Percentiles rank a stretch among this genome's conserved stretches.
phyloP scores from a whole-genome alignment of 2,888 invertebrate species.

The Clusia tigrina region DNA sequence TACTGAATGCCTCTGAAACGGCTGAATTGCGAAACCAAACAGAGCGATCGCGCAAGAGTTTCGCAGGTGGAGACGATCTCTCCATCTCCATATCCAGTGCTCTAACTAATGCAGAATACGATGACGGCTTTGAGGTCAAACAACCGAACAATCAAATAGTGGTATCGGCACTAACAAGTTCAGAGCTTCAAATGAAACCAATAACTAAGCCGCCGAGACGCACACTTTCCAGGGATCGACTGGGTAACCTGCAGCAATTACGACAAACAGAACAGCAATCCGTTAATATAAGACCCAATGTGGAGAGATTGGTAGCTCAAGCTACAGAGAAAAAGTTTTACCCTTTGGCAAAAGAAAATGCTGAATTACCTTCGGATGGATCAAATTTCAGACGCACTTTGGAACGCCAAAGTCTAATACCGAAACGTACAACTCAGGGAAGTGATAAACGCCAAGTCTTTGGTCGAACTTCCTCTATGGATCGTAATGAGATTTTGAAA shows the following conservation, averaged over 20 bases:
- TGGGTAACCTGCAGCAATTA: conserved; percentile 34
- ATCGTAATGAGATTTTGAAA: conserved; percentile 54
- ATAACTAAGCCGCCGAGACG: conserved; percentile 37
- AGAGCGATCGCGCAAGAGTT: conserved; percentile 48
- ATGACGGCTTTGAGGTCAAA: conserved; percentile 29
- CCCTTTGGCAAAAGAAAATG: conserved; percentile 36
- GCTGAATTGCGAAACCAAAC: conserved; percentile 44
- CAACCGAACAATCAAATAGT: conserved; percentile 21
- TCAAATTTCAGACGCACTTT: conserved; percentile 40
- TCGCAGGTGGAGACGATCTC: conserved; percentile 47
- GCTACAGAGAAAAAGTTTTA: conserved; percentile 28
- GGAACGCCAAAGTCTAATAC: conserved; percentile 56
- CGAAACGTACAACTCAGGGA: conserved; percentile 45
- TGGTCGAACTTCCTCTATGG: conserved; percentile 55
- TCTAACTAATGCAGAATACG: conserved; percentile 51
- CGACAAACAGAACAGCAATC: conserved; percentile 11
- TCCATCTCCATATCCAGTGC: conserved; percentile 56
- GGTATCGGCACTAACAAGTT: conserved; percentile 21
- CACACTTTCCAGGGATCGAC: conserved; percentile 41
- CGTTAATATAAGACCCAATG: conserved; percentile 35
- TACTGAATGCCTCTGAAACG: conserved; percentile 38
- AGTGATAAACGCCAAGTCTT: conserved; percentile 42
- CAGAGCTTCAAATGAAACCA: conserved; percentile 33
- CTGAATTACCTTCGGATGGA: conserved; percentile 28
- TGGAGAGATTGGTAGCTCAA: conserved; percentile 30